A percentile compares a stretch with the other conserved stretches of the same genome.
These are phyloP conservation scores for Yponomeuta evonymella DNA, from an alignment of 2,888 invertebrate species.

Conservation along the genomic window DNA sequence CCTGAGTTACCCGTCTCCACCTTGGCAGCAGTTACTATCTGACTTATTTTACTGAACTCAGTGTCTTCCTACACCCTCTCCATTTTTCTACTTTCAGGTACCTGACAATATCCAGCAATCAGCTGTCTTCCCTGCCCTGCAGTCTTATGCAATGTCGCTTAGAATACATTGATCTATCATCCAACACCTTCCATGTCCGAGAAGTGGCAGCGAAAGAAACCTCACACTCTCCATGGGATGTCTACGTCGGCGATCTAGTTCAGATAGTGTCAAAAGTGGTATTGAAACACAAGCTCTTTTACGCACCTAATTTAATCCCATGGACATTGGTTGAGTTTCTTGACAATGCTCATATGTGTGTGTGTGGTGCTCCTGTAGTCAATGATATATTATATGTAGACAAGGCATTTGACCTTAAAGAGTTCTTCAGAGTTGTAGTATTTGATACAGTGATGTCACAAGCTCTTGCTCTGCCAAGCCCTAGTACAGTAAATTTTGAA, in stretches of 20 bases:
- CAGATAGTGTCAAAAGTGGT: conserved; percentile 73
- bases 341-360: conserved; percentile 78
- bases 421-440: conserved; percentile 54
- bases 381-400: conserved; percentile 41
- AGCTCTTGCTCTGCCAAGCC: not conserved
- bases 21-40: no score
- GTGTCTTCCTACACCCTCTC: no score
- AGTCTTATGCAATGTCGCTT: conserved; percentile 73
- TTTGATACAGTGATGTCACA: conserved; percentile 36
- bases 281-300: conserved; percentile 68
- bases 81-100: conserved; percentile 46
- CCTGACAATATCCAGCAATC: conserved; percentile 74
- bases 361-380: conserved; percentile 74
- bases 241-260: conserved; percentile 68
- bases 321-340: conserved; percentile 75
- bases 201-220: conserved; percentile 22
- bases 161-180: conserved; percentile 74
- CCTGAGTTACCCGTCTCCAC: no score
- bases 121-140: conserved; percentile 74
- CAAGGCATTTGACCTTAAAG: conserved; percentile 51
- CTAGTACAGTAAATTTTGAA: conserved; percentile 66
- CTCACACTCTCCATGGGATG: conserved; percentile 43
- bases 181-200: conserved; percentile 66
- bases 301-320: conserved; percentile 76
- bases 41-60: no score